A percentile compares a stretch with the other conserved stretches of the same genome.
phyloP scores from a whole-genome alignment of 2,113 vertebrate genomes.

The Onychostruthus taczanowskii region DNA sequence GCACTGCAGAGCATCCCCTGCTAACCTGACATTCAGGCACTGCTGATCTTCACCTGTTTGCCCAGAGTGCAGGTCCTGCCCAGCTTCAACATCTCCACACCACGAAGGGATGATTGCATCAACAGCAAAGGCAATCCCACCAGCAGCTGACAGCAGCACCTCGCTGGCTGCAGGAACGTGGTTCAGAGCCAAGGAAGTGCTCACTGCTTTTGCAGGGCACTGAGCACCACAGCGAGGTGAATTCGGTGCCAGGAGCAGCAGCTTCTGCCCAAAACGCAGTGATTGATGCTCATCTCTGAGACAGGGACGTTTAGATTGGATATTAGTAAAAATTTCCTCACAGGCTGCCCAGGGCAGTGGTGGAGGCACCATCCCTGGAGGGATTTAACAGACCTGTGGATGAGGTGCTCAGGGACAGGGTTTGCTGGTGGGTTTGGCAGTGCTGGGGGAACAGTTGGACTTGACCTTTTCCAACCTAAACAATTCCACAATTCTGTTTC shows the following conservation, averaged over 20 bases:
- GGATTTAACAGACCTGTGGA: background rate
- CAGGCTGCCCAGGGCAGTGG: background rate
- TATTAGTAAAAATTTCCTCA: background rate
- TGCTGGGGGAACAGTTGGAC: rapidly evolving
- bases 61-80: background rate
- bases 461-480: background rate
- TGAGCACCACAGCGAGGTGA: rapidly evolving
- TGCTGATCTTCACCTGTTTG: background rate
- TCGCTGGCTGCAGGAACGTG: rapidly evolving
- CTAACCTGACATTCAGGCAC: background rate
- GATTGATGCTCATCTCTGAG: background rate
- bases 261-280: background rate
- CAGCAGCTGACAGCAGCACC: background rate
- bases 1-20: background rate
- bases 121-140: background rate
- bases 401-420: background rate
- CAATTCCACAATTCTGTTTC: background rate
- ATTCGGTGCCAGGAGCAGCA: background rate
- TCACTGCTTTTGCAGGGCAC: background rate
- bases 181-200: rapidly evolving
- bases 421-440: background rate
- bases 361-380: background rate
- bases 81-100: background rate
- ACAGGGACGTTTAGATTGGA: background rate
- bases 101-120: background rate